Base-by-base conservation (phyloP, 2,797 vertebrate species). In the Adelosebastes latens region DNA sequence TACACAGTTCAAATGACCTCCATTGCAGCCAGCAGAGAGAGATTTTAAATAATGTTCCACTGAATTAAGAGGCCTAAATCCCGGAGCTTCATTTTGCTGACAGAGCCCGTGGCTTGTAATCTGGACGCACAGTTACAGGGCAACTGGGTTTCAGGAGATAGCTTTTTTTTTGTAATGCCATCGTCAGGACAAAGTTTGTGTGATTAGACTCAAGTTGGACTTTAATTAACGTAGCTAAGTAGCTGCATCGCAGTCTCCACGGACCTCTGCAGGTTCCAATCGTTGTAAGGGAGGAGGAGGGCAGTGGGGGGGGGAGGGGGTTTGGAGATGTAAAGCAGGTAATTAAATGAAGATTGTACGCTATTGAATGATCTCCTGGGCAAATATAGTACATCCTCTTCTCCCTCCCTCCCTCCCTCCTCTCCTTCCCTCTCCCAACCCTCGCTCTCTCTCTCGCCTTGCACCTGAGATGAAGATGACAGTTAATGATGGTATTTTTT, bases 221-320 rank as follows among this genome's bases (percentile, higher is more conserved):
- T 82, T 85, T 93, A 95, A 96, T 95, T 95, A 95, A 92, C 81
- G 77, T 71, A 83, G 87, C 92, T 92, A 94, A 95, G 91, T 92
- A 88, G 90, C 88, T 85, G 62, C 81, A 78, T 71, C 46, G 55
- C 70, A 79, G 74, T 94, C 93, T 90, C 88, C 27, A 14, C 83
- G 91, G 91, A 90, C 82, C 65, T n/a, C 59, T 76, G 78, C 67
- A 79, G 85, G 74, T 84, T 84, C 72, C 73, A 72, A 61, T 85
- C 22, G 34, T 80, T 81, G 83, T 79, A 61, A 65, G 11, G 34
- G 66, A 53, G 59, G 62, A 36, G 25, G 31, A 62, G 46, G 49
- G 66, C 6, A 14, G 25, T 13, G 27, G 16, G 29, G 20, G 39
- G 55, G 10, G 61, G 66, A 58, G 53, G 62, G 24, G 72, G 65